These are phyloP conservation scores for Oedothorax gibbosus DNA, from an alignment of 1,140 invertebrate species.

Conservation along the genomic window DNA sequence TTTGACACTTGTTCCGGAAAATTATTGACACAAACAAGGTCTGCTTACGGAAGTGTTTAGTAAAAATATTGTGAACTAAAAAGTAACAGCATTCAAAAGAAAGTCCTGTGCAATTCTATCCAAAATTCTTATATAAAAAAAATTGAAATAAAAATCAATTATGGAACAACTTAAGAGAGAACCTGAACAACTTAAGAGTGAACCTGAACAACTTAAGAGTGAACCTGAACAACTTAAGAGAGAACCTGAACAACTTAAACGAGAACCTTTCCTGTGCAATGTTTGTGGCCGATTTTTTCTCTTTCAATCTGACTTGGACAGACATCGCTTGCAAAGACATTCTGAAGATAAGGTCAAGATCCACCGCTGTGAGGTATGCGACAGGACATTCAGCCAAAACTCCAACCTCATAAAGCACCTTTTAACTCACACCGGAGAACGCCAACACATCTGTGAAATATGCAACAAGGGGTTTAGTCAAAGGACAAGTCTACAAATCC, in stretches of 20 bases:
- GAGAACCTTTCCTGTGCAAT: slow-evolving; percentile 15
- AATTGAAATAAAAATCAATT: no score
- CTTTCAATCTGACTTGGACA: neutral
- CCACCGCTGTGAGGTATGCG: slow-evolving; percentile 70
- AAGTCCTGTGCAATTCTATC: no score
- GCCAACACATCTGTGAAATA: slow-evolving; percentile 63
- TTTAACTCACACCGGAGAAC: slow-evolving; percentile 64
- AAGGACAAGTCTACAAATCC: neutral
- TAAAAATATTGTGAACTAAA: no score
- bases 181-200: no score
- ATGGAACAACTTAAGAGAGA: no score
- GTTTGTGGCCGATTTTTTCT: slow-evolving; percentile 6
- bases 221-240: neutral
- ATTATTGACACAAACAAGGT: no score
- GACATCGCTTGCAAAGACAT: neutral
- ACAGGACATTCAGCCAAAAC: neutral
- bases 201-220: neutral
- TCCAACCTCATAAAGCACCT: slow-evolving; percentile 6
- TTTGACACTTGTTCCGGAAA: no score
- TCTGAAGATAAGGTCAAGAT: slow-evolving; percentile 68
- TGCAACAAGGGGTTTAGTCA: slow-evolving; percentile 67
- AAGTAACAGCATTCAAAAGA: no score
- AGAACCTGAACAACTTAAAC: no score
- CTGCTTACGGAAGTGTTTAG: no score
- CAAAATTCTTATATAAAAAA: no score